These are phyloP conservation scores for Chydorus sphaericus DNA, from an alignment of 2,888 invertebrate species.

Conservation along the genomic window DNA sequence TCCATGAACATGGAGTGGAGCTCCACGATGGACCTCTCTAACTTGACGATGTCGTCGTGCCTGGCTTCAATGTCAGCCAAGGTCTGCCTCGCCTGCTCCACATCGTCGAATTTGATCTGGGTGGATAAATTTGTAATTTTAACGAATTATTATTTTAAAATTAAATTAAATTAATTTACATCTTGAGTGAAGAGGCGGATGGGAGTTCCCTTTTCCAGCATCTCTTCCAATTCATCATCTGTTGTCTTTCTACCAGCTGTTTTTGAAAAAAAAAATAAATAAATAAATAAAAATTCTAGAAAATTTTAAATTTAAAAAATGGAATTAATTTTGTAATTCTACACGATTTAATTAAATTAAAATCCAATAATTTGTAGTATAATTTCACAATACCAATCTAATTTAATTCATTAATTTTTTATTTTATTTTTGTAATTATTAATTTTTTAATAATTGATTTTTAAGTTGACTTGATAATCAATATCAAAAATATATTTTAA, in stretches of 20 bases:
- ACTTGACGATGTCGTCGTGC: slow-evolving; percentile 62
- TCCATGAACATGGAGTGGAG: slow-evolving; percentile 68
- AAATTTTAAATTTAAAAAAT: background rate
- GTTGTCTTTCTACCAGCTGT: slow-evolving; percentile 92
- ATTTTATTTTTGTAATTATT: background rate
- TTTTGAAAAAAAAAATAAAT: slow-evolving; percentile 19
- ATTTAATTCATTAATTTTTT: background rate
- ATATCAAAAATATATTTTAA: too few relatives aligned
- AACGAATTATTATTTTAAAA: background rate
- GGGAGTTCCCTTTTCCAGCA: slow-evolving; percentile 89
- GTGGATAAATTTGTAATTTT: background rate
- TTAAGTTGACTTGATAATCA: background rate
- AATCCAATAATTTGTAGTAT: background rate
- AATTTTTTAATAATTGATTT: background rate
- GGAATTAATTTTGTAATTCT: too few relatives aligned
- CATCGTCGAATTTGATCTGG: too few relatives aligned
- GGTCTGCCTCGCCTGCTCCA: slow-evolving; percentile 51
- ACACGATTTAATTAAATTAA: background rate
- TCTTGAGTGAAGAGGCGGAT: slow-evolving; percentile 94
- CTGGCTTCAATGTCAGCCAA: slow-evolving; percentile 67
- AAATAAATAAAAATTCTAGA: background rate
- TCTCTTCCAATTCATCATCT: slow-evolving; percentile 94
- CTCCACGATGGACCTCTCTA: slow-evolving; percentile 63
- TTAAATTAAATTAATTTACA: slow-evolving; percentile 37
- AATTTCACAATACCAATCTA: too few relatives aligned